phyloP scores from a whole-genome alignment of 2,888 invertebrate species.

The Sphaeridia pumilis region DNA sequence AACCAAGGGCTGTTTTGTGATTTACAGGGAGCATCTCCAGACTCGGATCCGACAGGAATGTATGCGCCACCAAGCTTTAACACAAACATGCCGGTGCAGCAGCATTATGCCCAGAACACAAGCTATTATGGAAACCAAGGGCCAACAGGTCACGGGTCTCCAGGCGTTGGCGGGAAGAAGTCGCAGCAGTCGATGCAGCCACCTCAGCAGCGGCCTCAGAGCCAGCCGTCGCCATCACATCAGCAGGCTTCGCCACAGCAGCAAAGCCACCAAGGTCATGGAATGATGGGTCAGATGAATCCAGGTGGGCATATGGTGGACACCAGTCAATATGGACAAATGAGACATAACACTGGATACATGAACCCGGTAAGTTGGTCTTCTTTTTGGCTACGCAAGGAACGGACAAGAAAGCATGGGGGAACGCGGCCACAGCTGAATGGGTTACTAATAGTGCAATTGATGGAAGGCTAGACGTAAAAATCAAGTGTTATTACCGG shows the following conservation, averaged over 20 bases:
- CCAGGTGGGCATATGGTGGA: conserved; percentile 27
- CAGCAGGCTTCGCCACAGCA: conserved; percentile 25
- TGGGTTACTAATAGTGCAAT: too few species aligned
- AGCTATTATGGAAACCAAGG: conserved; percentile 37
- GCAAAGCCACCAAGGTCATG: conserved; percentile 20
- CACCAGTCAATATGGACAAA: conserved; percentile 30
- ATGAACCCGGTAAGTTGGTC: conserved; percentile 23
- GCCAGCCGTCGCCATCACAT: conserved; percentile 32
- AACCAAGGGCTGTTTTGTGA: conserved; percentile 1
- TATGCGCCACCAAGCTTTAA: conserved; percentile 34
- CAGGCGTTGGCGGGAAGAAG: conserved; percentile 37
- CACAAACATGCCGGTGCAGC: conserved; percentile 36
- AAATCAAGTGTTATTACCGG: too few species aligned
- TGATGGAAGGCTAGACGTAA: too few species aligned
- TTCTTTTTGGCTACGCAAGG: not conserved
- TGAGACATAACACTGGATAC: conserved; percentile 28
- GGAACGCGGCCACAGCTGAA: too few species aligned
- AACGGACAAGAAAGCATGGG: too few species aligned
- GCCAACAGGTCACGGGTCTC: too few species aligned
- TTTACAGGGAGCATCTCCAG: conserved; percentile 33
- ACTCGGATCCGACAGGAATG: conserved; percentile 34
- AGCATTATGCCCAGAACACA: conserved; percentile 47
- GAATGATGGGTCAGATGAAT: conserved; percentile 31
- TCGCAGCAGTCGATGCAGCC: conserved; percentile 43
- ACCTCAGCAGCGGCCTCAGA: conserved; percentile 40